A percentile compares a stretch with the other conserved stretches of the same genome.
These are phyloP conservation scores for Discoglossus pictus DNA, from an alignment of 2,797 vertebrate genomes.

Conservation along the genomic window DNA sequence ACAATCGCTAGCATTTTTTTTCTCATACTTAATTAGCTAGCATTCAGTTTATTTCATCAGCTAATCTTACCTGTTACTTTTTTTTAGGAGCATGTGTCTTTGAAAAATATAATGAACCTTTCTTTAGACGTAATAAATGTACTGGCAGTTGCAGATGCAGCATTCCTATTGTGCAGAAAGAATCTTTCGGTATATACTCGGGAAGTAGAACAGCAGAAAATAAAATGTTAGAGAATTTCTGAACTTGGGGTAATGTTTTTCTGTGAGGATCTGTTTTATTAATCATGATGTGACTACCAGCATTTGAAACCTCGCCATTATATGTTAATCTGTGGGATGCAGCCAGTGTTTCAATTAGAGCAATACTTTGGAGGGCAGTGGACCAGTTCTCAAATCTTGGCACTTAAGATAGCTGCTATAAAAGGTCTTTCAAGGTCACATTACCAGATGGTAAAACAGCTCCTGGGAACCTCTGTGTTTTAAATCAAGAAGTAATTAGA, in stretches of 20 bases:
- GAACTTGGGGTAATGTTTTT: background rate
- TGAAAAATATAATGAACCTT: too few species aligned
- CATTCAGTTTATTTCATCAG: too few species aligned
- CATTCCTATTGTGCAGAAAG: too few species aligned
- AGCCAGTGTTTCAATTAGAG: conserved; percentile 9
- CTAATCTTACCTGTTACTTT: too few species aligned
- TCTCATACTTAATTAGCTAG: too few species aligned
- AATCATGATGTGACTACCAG: conserved; percentile 20
- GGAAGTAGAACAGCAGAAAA: too few species aligned
- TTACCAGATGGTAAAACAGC: conserved; percentile 30
- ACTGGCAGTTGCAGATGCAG: too few species aligned
- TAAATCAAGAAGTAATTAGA: conserved; percentile 3
- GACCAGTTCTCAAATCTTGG: conserved; percentile 17
- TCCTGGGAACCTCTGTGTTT: conserved; percentile 19
- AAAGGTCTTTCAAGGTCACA: conserved; percentile 33
- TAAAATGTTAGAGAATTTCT: too few species aligned
- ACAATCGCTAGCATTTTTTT: too few species aligned
- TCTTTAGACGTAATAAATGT: too few species aligned
- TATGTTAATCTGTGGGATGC: background rate
- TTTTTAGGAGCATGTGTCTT: too few species aligned
- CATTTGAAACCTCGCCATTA: background rate
- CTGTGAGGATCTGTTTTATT: background rate
- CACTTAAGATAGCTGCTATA: conserved; percentile 19
- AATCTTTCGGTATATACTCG: too few species aligned
- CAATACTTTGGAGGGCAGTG: background rate